A percentile compares a stretch with the other conserved stretches of the same genome.
Conservation (phyloP, 2,113 vertebrate genomes). For the Clupea harengus region DNA sequence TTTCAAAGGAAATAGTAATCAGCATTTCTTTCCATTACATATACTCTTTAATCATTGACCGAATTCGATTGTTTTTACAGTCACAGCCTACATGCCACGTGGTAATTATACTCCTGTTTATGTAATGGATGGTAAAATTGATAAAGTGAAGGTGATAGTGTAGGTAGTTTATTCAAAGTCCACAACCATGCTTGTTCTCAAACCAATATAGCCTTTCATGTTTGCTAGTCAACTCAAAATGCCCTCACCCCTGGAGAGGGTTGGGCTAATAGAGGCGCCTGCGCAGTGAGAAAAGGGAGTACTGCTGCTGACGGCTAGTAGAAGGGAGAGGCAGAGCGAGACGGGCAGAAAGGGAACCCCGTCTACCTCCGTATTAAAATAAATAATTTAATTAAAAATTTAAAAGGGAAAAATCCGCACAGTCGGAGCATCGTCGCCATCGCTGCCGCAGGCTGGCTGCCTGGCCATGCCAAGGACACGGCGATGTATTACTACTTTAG, state of each 20-base stretch:
- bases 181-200: neutral
- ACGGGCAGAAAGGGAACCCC: conserved; percentile 36
- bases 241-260: conserved; percentile 27
- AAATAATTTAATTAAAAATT: conserved; percentile 10
- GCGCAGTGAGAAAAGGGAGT: conserved; percentile 43
- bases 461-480: conserved; percentile 49
- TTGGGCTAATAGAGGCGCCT: conserved; percentile 46
- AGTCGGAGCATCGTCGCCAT: conserved; percentile 24
- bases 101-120: neutral
- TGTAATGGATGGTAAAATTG: neutral
- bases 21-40: neutral
- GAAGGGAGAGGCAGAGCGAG: conserved; percentile 37
- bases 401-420: conserved; percentile 12
- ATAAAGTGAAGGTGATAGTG: neutral
- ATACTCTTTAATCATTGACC: too few relatives aligned
- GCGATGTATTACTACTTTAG: conserved; percentile 55
- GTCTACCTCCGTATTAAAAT: conserved; percentile 24
- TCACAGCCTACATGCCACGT: neutral
- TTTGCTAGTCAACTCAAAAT: conserved; percentile 4
- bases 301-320: conserved; percentile 37
- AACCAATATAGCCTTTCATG: neutral
- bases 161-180: neutral
- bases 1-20: neutral
- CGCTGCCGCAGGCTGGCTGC: conserved; percentile 8
- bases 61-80: neutral